A percentile compares a stretch with the other conserved stretches of the same genome.
Conservation (phyloP, 2,888 invertebrate genomes). For the Tachina lurida region DNA sequence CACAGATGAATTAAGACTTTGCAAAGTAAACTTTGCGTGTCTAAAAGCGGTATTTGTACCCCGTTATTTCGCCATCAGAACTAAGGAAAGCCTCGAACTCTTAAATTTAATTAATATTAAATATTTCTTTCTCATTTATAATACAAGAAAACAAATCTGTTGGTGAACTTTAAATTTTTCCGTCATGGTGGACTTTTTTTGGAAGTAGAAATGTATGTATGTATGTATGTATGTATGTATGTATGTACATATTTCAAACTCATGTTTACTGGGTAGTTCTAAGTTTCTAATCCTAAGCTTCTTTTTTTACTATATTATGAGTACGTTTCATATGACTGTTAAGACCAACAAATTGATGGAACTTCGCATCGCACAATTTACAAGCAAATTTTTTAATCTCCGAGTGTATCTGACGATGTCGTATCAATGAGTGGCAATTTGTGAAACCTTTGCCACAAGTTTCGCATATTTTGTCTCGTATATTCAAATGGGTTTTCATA, state of each 20-base stretch:
- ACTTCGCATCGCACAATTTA: conserved; percentile 77
- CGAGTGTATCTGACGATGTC: conserved; percentile 78
- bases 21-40: no score
- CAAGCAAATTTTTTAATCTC: conserved; percentile 78
- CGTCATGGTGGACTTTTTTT: no score
- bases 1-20: no score
- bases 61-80: no score
- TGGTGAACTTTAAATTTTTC: no score
- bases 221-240: not conserved
- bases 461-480: conserved; percentile 78
- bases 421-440: conserved; percentile 78
- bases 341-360: conserved; percentile 79
- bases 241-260: no score
- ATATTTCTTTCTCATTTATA: no score
- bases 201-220: not conserved
- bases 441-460: conserved; percentile 79
- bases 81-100: no score
- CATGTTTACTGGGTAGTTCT: not conserved
- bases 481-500: conserved; percentile 78
- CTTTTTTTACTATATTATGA: conserved; percentile 74
- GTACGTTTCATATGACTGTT: conserved; percentile 80
- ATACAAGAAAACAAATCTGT: no score
- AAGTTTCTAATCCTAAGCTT: conserved; percentile 29
- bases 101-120: no score
- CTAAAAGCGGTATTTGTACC: no score